These are phyloP conservation scores for Chroicocephalus ridibundus DNA, from an alignment of 2,113 vertebrate species.

Conservation along the genomic window DNA sequence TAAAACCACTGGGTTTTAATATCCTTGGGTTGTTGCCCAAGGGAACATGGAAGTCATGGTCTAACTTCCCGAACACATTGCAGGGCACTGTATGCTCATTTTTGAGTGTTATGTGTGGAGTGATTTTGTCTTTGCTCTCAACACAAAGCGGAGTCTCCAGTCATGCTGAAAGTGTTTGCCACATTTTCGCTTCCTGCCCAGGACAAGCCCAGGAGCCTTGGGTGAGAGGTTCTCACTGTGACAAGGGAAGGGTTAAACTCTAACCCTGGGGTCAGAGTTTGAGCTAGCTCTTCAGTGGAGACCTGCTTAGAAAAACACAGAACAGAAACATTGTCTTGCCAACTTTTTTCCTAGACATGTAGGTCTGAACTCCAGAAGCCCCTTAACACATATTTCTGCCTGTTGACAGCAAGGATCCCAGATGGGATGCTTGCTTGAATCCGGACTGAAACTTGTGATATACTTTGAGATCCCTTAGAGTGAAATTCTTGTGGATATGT, in stretches of 20 bases:
- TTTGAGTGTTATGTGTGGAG: background rate
- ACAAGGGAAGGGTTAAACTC: background rate
- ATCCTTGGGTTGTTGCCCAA: background rate
- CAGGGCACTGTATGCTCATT: background rate
- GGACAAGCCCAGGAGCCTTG: background rate
- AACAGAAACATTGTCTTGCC: background rate
- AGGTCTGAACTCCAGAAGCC: background rate
- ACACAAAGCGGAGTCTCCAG: background rate
- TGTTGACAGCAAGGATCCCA: fast-evolving
- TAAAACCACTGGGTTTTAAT: background rate
- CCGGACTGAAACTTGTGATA: background rate
- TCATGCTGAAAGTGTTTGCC: background rate
- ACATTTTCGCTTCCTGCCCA: background rate
- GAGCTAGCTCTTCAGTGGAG: background rate
- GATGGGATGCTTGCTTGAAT: background rate
- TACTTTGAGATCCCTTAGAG: background rate
- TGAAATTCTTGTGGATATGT: background rate
- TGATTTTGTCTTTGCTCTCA: background rate
- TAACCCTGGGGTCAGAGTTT: background rate
- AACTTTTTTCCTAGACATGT: background rate
- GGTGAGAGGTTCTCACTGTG: background rate
- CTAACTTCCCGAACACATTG: background rate
- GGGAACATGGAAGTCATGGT: background rate
- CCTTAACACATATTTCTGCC: background rate
- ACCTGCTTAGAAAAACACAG: background rate